Evolutionary conservation across 2,888 invertebrate species (phyloP).

Genomic region (Platycheirus albimanus): DNA sequence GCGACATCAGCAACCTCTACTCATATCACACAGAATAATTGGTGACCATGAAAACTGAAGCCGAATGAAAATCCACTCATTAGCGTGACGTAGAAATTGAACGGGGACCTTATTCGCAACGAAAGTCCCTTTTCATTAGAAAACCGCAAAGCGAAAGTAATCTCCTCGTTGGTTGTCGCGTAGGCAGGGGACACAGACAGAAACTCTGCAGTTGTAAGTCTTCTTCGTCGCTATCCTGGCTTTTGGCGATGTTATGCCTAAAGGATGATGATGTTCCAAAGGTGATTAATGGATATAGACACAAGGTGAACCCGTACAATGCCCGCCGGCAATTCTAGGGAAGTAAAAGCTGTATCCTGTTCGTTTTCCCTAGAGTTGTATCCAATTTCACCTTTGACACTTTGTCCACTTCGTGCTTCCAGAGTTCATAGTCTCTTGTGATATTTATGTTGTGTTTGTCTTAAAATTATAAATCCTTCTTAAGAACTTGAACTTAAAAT

Average conservation of each 20-base stretch:
- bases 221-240: conserved; percentile 28
- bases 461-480: conserved; percentile 43
- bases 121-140: conserved; percentile 33
- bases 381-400: conserved; percentile 62
- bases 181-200: too few relatives aligned
- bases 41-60: too few relatives aligned
- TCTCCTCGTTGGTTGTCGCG: conserved; percentile 33
- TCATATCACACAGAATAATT: too few relatives aligned
- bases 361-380: conserved; percentile 26
- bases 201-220: conserved; percentile 49
- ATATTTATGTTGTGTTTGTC: neutral
- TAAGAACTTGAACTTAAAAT: conserved; percentile 44
- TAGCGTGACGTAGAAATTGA: neutral
- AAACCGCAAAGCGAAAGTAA: conserved; percentile 61
- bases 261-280: conserved; percentile 31
- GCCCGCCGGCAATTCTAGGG: neutral
- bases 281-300: conserved; percentile 37
- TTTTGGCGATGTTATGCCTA: conserved; percentile 17
- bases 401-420: conserved; percentile 6
- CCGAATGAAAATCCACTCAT: neutral
- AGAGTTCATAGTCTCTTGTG: neutral
- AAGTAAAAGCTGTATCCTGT: conserved; percentile 26
- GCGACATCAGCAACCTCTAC: too few relatives aligned
- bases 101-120: neutral
- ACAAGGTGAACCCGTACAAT: conserved; percentile 43